Base-by-base conservation (phyloP, 2,888 invertebrate genomes). In the Hirtodrosophila duncani region DNA sequence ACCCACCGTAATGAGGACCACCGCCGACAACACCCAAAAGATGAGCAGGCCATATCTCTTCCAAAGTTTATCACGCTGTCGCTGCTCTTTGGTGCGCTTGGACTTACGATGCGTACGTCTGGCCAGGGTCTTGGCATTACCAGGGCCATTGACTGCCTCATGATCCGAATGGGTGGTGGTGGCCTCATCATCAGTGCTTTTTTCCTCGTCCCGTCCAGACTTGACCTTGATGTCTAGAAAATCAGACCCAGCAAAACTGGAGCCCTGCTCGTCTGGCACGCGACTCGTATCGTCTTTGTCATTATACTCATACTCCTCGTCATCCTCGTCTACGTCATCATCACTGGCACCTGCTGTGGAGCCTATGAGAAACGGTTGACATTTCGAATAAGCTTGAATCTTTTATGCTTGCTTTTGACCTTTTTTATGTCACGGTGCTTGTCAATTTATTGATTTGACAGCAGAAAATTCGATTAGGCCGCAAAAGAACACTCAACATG, bases 1-100 rank as follows among this genome's bases (percentile, higher is more conserved):
- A 1, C 81, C 81, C 38, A 83, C 81, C 2, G 67, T 64, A 13
- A 86, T 81, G n/a, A 87, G 56, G 1, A 80, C 67, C 0, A 68
- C 48, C 1, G 85, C 84, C 2, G 83, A 75, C 8, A 85, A 58
- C 2, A 81, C 4, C 87, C 87, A 87, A 29, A 85, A 69, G 13
- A 80, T n/a, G 18, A 86, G 24, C 1, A 86, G 60, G 3, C 80
- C 82, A 2, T 57, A 43, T 7, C 84, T 69, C 29, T 84, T 85
- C 43, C 68, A 68, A 1, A 75, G 31, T 10, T 72, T 72, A 4
- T 84, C 81, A 3, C 71, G 65, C 18, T 70, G 45, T 5, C 69
- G 61, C 41, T 78, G 70, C 38, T 66, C 65, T 39, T 79, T 81
- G 18, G 65, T 69, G 0, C 80, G 69, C 38, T 74, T 82, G n/a